Percentiles rank a stretch among this genome's conserved stretches.
phyloP scores from a whole-genome alignment of 2,888 invertebrate genomes.

The Dynastes grantii region DNA sequence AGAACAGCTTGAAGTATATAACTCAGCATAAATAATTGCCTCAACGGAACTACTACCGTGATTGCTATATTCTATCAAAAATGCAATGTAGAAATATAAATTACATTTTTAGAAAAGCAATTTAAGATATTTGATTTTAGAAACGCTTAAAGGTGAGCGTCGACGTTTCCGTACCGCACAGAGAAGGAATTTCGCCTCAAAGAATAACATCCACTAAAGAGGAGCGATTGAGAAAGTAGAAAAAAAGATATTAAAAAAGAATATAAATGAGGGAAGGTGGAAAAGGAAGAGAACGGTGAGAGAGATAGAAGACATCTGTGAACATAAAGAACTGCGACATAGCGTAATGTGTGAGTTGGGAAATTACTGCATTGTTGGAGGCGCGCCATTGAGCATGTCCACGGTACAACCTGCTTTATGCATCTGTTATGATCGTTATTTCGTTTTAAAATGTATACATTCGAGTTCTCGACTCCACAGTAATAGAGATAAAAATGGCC shows the following conservation, averaged over 20 bases:
- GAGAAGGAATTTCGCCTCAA: slow-evolving; percentile 20
- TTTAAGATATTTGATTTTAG: slow-evolving; percentile 13
- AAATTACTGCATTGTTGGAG: slow-evolving; percentile 53
- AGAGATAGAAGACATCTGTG: not conserved
- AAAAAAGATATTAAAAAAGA: slow-evolving; percentile 25
- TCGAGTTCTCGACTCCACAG: slow-evolving; percentile 55
- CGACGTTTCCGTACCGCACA: not conserved
- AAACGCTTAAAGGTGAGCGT: slow-evolving; percentile 13
- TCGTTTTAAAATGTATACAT: slow-evolving; percentile 59
- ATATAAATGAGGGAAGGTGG: slow-evolving; percentile 32
- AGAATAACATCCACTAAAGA: slow-evolving; percentile 25
- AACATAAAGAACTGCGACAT: slow-evolving; percentile 34
- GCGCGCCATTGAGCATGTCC: slow-evolving; percentile 60
- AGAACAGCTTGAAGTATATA: too few species aligned
- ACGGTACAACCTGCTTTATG: slow-evolving; percentile 59
- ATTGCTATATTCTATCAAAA: not conserved
- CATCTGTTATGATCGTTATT: slow-evolving; percentile 61
- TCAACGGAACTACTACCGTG: too few species aligned
- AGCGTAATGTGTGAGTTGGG: slow-evolving; percentile 40
- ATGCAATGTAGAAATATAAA: slow-evolving; percentile 13
- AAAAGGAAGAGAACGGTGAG: not conserved
- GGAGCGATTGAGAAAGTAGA: slow-evolving; percentile 23
- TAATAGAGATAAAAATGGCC: slow-evolving; percentile 57
- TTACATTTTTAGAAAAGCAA: slow-evolving; percentile 6
- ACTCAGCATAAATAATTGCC: too few species aligned